These are phyloP conservation scores for Phrixothrix hirtus DNA, from an alignment of 2,888 invertebrate species.

Conservation along the genomic window DNA sequence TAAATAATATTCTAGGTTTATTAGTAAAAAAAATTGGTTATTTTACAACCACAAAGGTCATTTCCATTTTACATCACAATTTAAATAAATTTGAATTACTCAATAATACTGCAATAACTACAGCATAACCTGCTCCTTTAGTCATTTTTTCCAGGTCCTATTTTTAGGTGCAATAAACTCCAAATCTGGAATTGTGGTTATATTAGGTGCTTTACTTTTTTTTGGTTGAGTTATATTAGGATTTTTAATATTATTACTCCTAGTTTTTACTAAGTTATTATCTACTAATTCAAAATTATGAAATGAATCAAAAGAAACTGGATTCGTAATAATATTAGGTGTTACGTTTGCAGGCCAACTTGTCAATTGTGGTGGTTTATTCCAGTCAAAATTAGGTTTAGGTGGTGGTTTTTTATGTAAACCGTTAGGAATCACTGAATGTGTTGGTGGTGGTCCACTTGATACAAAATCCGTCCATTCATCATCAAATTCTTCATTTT, in stretches of 20 bases:
- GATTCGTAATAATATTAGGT: slow-evolving; percentile 51
- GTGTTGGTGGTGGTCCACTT: slow-evolving; percentile 47
- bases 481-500: slow-evolving; percentile 45
- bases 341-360: slow-evolving; percentile 33
- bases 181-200: slow-evolving; percentile 60
- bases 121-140: slow-evolving; percentile 54
- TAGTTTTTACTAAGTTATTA: slow-evolving; percentile 18
- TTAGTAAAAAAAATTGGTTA: too few relatives aligned
- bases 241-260: slow-evolving; percentile 22
- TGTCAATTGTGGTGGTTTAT: slow-evolving; percentile 25
- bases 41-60: too few relatives aligned
- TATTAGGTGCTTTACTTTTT: slow-evolving; percentile 48
- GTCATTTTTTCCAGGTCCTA: slow-evolving; percentile 54
- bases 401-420: slow-evolving; percentile 12
- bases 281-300: slow-evolving; percentile 22
- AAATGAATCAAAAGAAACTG: slow-evolving; percentile 43
- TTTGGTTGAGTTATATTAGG: slow-evolving; percentile 34
- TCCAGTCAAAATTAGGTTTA: slow-evolving; percentile 20
- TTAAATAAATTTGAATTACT: too few relatives aligned
- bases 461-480: slow-evolving; percentile 64
- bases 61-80: too few relatives aligned
- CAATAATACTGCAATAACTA: slow-evolving; percentile 34
- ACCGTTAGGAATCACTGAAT: slow-evolving; percentile 11
- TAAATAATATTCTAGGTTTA: too few relatives aligned
- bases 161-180: slow-evolving; percentile 59